Conservation (phyloP, 2,113 vertebrate genomes). For the Copsychus sechellarum region DNA sequence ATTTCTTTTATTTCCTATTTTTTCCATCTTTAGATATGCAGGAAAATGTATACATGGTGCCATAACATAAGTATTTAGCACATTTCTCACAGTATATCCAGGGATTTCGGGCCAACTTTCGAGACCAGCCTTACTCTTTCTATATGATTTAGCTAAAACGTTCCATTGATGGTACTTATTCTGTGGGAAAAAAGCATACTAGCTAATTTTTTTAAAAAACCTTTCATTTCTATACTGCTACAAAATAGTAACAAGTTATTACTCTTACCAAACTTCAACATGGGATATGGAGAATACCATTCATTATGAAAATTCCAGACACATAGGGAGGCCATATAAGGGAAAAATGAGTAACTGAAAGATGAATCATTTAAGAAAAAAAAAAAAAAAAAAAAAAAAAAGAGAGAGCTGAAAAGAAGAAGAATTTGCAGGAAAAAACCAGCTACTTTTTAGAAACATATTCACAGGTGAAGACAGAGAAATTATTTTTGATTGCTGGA, state of each 20-base stretch:
- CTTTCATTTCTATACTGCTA: not conserved
- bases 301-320: not conserved
- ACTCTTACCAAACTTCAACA: not conserved
- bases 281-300: not conserved
- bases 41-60: not conserved
- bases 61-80: not conserved
- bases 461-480: not conserved
- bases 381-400: not conserved
- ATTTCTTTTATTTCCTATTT: not conserved
- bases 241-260: not conserved
- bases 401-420: not conserved
- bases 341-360: not conserved
- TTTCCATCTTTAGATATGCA: not conserved
- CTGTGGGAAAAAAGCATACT: not conserved
- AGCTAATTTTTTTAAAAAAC: not conserved
- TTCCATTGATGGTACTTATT: not conserved
- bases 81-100: not conserved
- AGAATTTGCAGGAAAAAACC: conserved; percentile 12
- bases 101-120: not conserved
- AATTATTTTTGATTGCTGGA: conserved; percentile 11
- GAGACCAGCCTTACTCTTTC: not conserved
- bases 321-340: not conserved
- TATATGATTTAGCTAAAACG: not conserved
- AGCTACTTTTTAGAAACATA: not conserved
- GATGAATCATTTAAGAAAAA: not conserved